These are phyloP conservation scores for Sinelater perroti DNA, from an alignment of 2,888 invertebrate genomes.

Conservation along the genomic window DNA sequence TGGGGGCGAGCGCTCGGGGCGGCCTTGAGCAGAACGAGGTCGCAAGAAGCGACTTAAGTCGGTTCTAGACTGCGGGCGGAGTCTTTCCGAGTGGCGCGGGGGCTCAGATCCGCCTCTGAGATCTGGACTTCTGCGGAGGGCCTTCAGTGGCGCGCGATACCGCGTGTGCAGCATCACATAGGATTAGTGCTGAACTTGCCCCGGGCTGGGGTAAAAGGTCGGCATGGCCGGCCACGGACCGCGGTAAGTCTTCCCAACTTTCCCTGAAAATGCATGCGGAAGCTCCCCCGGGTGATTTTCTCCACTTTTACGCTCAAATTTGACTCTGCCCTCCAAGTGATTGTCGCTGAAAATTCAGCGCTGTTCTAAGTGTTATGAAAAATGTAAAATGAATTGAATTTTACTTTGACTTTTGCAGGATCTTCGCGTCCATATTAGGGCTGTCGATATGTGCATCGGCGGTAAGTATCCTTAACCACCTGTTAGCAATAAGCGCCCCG, in stretches of 20 bases:
- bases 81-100: constrained; percentile 49
- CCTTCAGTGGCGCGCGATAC: constrained; percentile 61
- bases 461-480: constrained; percentile 58
- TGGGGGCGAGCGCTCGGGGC: neutral
- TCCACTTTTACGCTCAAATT: neutral
- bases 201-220: constrained; percentile 54
- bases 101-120: constrained; percentile 53
- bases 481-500: constrained; percentile 19
- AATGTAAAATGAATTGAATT: neutral
- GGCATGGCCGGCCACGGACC: constrained; percentile 59
- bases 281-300: too few relatives aligned
- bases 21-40: constrained; percentile 19
- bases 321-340: neutral
- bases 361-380: constrained; percentile 14
- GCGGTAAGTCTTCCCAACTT: constrained; percentile 52
- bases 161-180: constrained; percentile 58
- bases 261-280: too few relatives aligned
- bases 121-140: constrained; percentile 53
- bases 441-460: constrained; percentile 60
- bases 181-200: constrained; percentile 53
- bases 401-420: constrained; percentile 56
- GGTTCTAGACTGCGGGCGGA: constrained; percentile 52
- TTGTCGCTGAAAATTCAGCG: neutral
- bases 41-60: constrained; percentile 45
- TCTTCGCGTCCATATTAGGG: constrained; percentile 63